Percentiles rank a stretch among this genome's conserved stretches.
phyloP scores from a whole-genome alignment of 1,140 invertebrate species.

The Drosophila dunni region DNA sequence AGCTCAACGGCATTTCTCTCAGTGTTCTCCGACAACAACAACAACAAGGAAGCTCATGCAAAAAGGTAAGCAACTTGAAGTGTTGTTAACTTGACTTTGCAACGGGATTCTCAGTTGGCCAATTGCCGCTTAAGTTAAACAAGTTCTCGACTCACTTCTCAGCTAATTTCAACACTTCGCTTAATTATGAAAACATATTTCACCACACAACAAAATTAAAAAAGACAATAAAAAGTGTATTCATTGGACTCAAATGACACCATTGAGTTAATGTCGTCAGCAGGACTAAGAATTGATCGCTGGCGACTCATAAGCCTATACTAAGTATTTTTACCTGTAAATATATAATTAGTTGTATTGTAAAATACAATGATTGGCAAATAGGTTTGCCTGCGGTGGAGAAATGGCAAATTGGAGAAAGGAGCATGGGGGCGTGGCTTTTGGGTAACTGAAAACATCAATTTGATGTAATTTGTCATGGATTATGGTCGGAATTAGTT shows the following conservation, averaged over 20 bases:
- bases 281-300: slow-evolving; percentile 55
- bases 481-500: slow-evolving; percentile 24
- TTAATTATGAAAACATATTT: slow-evolving; percentile 56
- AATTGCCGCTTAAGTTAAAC: slow-evolving; percentile 41
- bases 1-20: slow-evolving; percentile 57
- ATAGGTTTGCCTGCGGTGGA: slow-evolving; percentile 28
- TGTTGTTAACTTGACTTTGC: slow-evolving; percentile 5
- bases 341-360: slow-evolving; percentile 15
- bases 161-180: slow-evolving; percentile 35
- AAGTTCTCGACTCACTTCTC: slow-evolving; percentile 36
- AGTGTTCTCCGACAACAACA: slow-evolving; percentile 13
- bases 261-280: slow-evolving; percentile 51
- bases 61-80: slow-evolving; percentile 49
- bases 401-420: slow-evolving; percentile 24
- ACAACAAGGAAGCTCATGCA: slow-evolving; percentile 56
- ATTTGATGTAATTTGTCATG: slow-evolving; percentile 22
- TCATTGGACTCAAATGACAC: slow-evolving; percentile 42
- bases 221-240: not conserved
- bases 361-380: slow-evolving; percentile 32
- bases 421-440: slow-evolving; percentile 18
- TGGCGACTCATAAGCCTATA: slow-evolving; percentile 17
- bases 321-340: not conserved
- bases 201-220: slow-evolving; percentile 28
- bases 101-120: slow-evolving; percentile 37
- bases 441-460: slow-evolving; percentile 15